Conservation (phyloP, 2,888 invertebrate species). For the Drosophila nr. perissopoda region DNA sequence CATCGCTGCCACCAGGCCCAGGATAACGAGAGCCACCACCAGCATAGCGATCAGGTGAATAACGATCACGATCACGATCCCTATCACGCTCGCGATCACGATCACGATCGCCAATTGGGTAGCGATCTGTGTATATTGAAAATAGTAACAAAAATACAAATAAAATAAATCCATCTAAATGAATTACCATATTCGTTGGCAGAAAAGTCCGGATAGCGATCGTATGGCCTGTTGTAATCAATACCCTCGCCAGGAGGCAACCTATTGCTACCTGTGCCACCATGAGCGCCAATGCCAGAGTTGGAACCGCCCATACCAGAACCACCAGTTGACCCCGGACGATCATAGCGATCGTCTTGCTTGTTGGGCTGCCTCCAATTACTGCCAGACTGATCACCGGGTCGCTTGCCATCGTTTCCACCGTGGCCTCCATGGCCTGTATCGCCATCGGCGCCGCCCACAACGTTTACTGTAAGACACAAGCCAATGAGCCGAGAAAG, state of each 20-base stretch:
- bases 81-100: conserved; percentile 34
- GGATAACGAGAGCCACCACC: conserved; percentile 84
- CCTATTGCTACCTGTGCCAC: conserved; percentile 73
- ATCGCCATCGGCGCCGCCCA: conserved; percentile 81
- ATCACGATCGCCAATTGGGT: conserved; percentile 34
- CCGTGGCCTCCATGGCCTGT: conserved; percentile 29
- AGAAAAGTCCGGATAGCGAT: conserved; percentile 80
- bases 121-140: conserved; percentile 38
- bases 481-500: conserved; percentile 11
- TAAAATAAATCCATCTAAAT: background rate
- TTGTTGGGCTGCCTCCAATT: conserved; percentile 85
- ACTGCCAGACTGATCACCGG: conserved; percentile 79
- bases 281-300: conserved; percentile 79
- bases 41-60: conserved; percentile 64
- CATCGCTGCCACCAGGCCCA: conserved; percentile 68
- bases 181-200: conserved; percentile 80
- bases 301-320: conserved; percentile 79
- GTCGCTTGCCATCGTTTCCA: conserved; percentile 76
- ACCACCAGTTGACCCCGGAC: conserved; percentile 80
- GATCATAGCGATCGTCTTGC: conserved; percentile 86
- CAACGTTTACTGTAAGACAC: conserved; percentile 83
- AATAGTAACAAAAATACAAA: background rate
- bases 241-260: conserved; percentile 73
- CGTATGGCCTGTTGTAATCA: conserved; percentile 81
- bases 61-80: conserved; percentile 42